Base-by-base conservation (phyloP, 2,888 invertebrate species). In the Plagiodera versicolora region DNA sequence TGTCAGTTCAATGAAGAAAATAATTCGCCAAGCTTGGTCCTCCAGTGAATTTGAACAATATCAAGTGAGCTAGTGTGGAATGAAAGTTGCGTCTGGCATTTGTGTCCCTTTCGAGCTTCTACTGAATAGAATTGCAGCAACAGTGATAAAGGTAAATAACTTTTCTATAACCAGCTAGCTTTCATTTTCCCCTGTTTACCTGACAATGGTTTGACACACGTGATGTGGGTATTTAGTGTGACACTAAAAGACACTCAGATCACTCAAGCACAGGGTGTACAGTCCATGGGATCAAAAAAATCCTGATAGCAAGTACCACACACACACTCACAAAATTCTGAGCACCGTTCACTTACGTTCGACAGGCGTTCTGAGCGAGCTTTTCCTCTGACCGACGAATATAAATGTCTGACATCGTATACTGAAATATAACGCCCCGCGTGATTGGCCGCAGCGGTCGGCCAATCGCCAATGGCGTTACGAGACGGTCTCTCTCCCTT, bases 301-400 rank as follows among this genome's bases (percentile, higher is more conserved):
- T 61, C 50, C 54, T 56, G 44, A 57, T 61, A 48, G 53, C 60
- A 49, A 53, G n/a, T n/a, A 65, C 60, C 58, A 47, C 58, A 61
- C 51, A 57, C 60, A 66, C 69, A 70, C 68, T 60, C 39, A 57
- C n/a, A 56, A 19, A 35, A 51, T 47, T 50, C 63, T 3, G 6
- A 6, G 64, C 67, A 66, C 64, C 19, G 48, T 47, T 60, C 80
- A 94, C 94, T 94, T 92, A 94, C 94, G 92, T 92, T 93, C 89
- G 89, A 91, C 91, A 93, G 94, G 93, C 92, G 93, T 92, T 94
- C 94, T 94, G 94, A 90, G 89, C 89, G 88, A 87, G 86, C 85
- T 86, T 85, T 85, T 85, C 86, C 85, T 83, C 84, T 82, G 80
- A 80, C 80, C 82, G 82, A 84, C 84, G 84, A 85, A 89, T 90